Evolutionary conservation across 2,888 invertebrate species (phyloP).

Genomic region (Thereva unica): DNA sequence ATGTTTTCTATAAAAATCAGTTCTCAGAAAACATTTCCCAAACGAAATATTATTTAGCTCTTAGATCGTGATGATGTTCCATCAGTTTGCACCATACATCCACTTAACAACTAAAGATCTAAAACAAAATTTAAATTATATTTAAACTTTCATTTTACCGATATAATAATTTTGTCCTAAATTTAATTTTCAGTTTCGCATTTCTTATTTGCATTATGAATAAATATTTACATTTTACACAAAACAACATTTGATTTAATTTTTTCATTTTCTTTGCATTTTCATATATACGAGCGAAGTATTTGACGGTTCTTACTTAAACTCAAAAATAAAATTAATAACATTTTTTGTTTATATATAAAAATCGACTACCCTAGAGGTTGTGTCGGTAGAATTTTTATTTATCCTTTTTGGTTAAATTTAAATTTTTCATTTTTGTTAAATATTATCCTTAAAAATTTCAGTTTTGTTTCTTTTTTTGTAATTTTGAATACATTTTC

Average conservation of each 20-base stretch:
- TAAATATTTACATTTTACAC: no score
- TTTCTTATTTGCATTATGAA: no score
- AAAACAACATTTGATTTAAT: no score
- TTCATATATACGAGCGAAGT: background rate
- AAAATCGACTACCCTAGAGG: conserved; percentile 42
- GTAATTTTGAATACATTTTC: conserved; percentile 41
- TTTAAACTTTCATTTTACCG: no score
- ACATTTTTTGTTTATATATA: conserved; percentile 17
- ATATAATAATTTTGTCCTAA: no score
- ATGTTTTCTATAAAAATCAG: conserved; percentile 13
- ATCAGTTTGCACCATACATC: no score
- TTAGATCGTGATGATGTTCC: no score
- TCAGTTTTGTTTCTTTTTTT: conserved; percentile 25
- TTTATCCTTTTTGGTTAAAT: conserved; percentile 34
- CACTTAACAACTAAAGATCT: no score
- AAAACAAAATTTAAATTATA: no score
- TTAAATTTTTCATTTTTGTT: conserved; percentile 33
- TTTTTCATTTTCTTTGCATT: no score
- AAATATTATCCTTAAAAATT: conserved; percentile 33
- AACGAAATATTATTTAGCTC: background rate
- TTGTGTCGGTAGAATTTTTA: conserved; percentile 38
- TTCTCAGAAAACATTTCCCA: conserved; percentile 35
- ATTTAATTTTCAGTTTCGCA: no score
- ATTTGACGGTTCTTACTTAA: conserved; percentile 9
- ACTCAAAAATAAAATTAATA: no score